Conservation (phyloP, 2,797 vertebrate species). For the Erethizon dorsatum region DNA sequence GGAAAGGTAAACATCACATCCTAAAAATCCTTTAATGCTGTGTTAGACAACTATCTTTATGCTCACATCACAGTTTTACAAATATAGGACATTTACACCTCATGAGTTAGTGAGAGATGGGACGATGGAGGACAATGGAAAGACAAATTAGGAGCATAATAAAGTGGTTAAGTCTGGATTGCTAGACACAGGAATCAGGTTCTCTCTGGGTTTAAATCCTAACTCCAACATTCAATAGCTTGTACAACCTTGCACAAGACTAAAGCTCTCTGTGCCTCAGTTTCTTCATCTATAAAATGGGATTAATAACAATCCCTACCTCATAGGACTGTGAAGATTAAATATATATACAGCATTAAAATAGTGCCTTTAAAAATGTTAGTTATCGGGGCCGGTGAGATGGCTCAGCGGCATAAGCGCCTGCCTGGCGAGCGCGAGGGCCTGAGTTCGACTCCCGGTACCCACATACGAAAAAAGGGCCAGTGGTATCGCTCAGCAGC, state of each 20-base stretch:
- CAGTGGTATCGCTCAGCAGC: no score
- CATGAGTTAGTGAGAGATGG: background rate
- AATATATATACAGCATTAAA: background rate
- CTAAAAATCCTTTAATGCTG: background rate
- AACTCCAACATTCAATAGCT: background rate
- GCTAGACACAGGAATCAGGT: no score
- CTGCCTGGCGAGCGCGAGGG: no score
- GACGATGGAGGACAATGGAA: background rate
- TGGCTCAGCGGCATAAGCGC: no score
- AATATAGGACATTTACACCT: no score
- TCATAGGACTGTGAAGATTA: background rate
- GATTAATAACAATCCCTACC: background rate
- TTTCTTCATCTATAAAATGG: background rate
- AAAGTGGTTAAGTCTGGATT: background rate
- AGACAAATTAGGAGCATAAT: no score
- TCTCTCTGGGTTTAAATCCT: background rate
- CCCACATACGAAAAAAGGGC: no score
- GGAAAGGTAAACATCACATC: no score
- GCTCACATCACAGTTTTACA: background rate
- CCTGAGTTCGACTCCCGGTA: no score
- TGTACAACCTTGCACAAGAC: background rate
- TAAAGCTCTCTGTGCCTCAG: background rate
- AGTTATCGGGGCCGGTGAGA: no score
- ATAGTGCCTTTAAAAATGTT: background rate
- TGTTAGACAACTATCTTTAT: background rate